Evolutionary conservation across 2,888 invertebrate species (phyloP).

Genomic region (Mythimna vitellina): DNA sequence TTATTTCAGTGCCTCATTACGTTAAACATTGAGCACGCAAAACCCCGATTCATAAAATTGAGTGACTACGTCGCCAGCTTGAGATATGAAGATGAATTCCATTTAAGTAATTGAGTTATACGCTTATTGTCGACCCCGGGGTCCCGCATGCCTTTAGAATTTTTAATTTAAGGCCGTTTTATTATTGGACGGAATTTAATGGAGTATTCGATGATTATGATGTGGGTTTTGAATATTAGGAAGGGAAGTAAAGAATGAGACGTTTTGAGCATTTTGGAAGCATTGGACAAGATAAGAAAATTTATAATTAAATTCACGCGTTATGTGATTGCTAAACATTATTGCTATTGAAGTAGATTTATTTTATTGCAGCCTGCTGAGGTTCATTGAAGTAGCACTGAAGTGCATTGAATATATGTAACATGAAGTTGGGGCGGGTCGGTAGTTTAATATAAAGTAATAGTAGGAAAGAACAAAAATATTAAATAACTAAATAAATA

Average conservation of each 20-base stretch:
- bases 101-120: slow-evolving; percentile 78
- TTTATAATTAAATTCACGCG: no score
- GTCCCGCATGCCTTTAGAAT: slow-evolving; percentile 49
- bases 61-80: slow-evolving; percentile 74
- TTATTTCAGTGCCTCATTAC: slow-evolving; percentile 75
- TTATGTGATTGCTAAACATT: no score
- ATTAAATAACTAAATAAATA: no score
- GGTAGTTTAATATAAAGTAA: no score
- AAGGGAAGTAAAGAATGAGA: background rate
- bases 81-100: slow-evolving; percentile 81
- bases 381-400: no score
- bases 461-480: no score
- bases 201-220: slow-evolving; percentile 27
- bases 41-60: slow-evolving; percentile 83
- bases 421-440: no score
- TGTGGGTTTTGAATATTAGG: background rate
- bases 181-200: slow-evolving; percentile 25
- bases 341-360: no score
- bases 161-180: slow-evolving; percentile 49
- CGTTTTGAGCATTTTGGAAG: background rate
- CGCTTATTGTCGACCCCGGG: slow-evolving; percentile 57
- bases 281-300: no score
- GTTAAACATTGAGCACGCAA: slow-evolving; percentile 83
- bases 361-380: no score
- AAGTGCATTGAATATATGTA: no score